Conservation (phyloP, 2,888 invertebrate species). For the Drosophila prolongata region DNA sequence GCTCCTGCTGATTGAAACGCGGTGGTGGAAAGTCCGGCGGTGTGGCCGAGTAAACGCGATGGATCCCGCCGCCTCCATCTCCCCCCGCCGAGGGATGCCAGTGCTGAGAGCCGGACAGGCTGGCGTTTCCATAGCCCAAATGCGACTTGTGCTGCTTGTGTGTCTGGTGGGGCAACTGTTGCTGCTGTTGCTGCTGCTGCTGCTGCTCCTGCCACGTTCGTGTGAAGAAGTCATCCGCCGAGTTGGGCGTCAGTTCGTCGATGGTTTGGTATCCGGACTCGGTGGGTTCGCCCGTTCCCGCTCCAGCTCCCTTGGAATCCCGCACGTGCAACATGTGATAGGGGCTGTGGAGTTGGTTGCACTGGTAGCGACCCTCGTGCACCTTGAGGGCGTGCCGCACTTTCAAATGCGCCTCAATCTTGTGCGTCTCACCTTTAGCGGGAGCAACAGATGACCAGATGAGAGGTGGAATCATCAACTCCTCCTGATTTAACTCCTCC, state of each 20-base stretch:
- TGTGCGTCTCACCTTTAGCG: conserved; percentile 82
- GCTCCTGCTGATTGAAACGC: conserved; percentile 65
- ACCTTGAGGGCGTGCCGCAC: conserved; percentile 83
- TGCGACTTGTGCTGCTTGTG: conserved; percentile 63
- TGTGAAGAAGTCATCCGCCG: conserved; percentile 76
- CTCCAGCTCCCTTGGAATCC: conserved; percentile 34
- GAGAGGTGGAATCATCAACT: conserved; percentile 6
- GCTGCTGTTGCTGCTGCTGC: conserved; percentile 31
- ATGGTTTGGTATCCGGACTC: conserved; percentile 80
- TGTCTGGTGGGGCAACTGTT: conserved; percentile 31
- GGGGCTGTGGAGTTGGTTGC: conserved; percentile 80
- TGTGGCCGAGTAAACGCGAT: conserved; percentile 66
- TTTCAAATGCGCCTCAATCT: conserved; percentile 83
- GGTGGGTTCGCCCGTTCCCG: conserved; percentile 53
- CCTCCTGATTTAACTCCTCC: neutral
- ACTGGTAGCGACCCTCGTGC: conserved; percentile 84
- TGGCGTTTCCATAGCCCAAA: conserved; percentile 61
- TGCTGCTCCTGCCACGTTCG: conserved; percentile 69
- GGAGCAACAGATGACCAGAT: conserved; percentile 19
- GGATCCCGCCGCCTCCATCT: conserved; percentile 26
- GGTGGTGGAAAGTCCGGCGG: conserved; percentile 81
- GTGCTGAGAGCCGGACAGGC: conserved; percentile 63
- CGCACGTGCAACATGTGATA: conserved; percentile 81
- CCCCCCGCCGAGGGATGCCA: conserved; percentile 57
- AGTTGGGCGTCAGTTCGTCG: conserved; percentile 78